These are phyloP conservation scores for Synergus japonicus DNA, from an alignment of 2,888 invertebrate species.

Conservation along the genomic window DNA sequence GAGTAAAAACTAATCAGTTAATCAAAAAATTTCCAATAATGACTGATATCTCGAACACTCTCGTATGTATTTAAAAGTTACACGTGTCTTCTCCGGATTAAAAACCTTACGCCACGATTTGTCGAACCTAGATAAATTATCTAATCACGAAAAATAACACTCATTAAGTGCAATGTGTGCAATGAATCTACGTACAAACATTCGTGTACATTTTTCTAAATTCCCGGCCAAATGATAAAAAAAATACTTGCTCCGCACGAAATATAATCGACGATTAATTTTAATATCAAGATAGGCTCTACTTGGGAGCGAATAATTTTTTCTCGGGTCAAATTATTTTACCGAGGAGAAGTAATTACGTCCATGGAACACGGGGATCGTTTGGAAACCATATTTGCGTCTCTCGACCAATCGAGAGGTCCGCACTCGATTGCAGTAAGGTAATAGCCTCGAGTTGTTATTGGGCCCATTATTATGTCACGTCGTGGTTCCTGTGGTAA, in stretches of 20 bases:
- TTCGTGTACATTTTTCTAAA: neutral
- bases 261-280: constrained; percentile 26
- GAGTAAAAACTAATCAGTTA: neutral
- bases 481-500: constrained; percentile 42
- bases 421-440: neutral
- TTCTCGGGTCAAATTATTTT: constrained; percentile 19
- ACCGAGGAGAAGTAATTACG: constrained; percentile 31
- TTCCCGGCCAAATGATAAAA: neutral
- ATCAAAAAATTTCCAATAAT: neutral
- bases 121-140: constrained; percentile 17
- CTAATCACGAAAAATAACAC: constrained; percentile 10
- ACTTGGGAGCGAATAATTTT: constrained; percentile 16
- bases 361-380: constrained; percentile 21
- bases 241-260: neutral
- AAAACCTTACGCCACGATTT: constrained; percentile 11
- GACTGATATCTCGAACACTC: neutral
- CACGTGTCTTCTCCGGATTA: constrained; percentile 2
- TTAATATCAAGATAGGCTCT: constrained; percentile 15
- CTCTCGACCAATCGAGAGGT: constrained; percentile 17
- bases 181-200: neutral
- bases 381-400: constrained; percentile 38
- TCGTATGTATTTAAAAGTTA: neutral
- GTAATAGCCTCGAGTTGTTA: constrained; percentile 49
- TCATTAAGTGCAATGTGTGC: constrained; percentile 2
- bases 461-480: constrained; percentile 61